Base-by-base conservation (phyloP, 2,113 vertebrate species). In the Clupea harengus region DNA sequence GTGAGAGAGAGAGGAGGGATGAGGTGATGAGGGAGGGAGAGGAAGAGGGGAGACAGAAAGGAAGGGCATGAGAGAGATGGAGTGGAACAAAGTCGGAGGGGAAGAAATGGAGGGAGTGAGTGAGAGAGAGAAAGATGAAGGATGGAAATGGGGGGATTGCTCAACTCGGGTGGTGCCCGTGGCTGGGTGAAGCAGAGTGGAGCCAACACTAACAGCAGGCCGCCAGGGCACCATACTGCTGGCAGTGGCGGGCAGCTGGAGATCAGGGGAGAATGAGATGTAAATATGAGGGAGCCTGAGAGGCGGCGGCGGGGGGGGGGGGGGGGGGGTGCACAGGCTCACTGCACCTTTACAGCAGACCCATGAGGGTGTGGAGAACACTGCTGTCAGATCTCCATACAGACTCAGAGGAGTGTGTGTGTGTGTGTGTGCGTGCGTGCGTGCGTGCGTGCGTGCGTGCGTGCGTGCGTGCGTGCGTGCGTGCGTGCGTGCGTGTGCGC, bases 121-220 rank as follows among this genome's bases (percentile, higher is more conserved):
- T 25, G 60, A 64, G 28, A 28, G 13, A 39, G 13, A 15, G 28
- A 78, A 32, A 78, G 72, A 11, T 44, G 28, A 78, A 39, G 11
- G 28, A 78, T 10, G 28, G 32, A 78, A 78, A 75, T 5, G 0
- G 13, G 25, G 72, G 72, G 72, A 78, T 78, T 44, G 72, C 72
- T 78, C 28, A 17, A 17, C 10, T 78, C 32, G 81, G 81, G 89
- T 85, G 81, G 85, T 57, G 60, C 81, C 85, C 84, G 45, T 45
- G 78, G 75, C 57, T 85, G 80, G n/a, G 49, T 39, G 18, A 64
- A 60, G 28, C 81, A 84, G 44, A 75, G 32, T 22, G 60, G 45
- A 87, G 85, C 83, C 88, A 89, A 84, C 82, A 84, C n/a, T 81
- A 89, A 83, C 86, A 78, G 82, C 81, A 72, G 54, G 54, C 57